Evolutionary conservation across 1,140 invertebrate species (phyloP), one percentile per base, ranked within the genome.

Genomic region (Leptopilina boulardi): DNA sequence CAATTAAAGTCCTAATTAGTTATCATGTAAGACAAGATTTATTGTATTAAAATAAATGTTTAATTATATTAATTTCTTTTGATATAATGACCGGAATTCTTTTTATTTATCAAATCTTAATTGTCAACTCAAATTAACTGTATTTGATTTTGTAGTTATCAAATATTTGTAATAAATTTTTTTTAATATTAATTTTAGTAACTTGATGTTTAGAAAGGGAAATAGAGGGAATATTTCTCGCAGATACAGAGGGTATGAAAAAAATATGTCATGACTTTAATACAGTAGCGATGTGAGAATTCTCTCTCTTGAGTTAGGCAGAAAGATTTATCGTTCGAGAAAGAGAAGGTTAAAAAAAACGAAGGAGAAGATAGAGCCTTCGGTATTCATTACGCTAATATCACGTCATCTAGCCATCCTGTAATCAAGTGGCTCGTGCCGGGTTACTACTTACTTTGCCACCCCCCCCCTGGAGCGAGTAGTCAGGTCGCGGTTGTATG

Each of bases 381-480:
- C 47, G 83, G 83, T 84, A 87, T 86, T 87, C 81, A 84, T 86
- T 85, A 85, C 80, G 82, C 79, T 89, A 89, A 89, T 89, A 87
- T 87, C 84, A 87, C 83, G 84, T 87, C 84, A 88, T 87, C 83
- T 76, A 47, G 77, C 78, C 81, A 85, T 87, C 83, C 88, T 88
- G 86, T 88, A 88, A 89, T 89, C 87, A 84, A 84, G 82, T 81
- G 83, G 82, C 82, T 81, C 82, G 79, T 85, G 80, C 78, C 76
- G 18, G 70, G 66, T 75, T 70, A 44, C 74, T 70, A 71, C 74
- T 80, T 77, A 77, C 77, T 77, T 75, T 70, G 73, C 78, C 71
- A 75, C 77, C 77, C 82, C 77, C 77, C 82, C 82, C 84, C 80
- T 51, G 81, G 79, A 83, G 83, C 84, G 79, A 82, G 71, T 83